phyloP scores from a whole-genome alignment of 2,113 vertebrate species.

The Aleadryas rufinucha region DNA sequence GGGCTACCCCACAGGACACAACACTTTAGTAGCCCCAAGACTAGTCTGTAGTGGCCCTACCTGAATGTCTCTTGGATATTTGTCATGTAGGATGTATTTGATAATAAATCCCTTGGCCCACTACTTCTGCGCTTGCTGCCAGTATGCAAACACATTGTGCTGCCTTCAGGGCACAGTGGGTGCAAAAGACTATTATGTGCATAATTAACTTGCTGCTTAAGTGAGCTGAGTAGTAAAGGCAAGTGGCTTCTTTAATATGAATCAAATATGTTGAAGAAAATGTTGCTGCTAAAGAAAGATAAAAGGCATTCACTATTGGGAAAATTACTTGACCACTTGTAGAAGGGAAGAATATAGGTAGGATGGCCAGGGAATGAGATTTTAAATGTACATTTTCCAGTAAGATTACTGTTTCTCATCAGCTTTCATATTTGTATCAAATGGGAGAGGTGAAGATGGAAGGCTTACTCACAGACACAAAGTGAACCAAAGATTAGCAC shows the following conservation, averaged over 20 bases:
- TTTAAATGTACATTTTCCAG: neutral
- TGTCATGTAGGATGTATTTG: neutral
- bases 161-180: neutral
- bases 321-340: neutral
- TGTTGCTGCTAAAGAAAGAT: neutral
- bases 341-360: neutral
- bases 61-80: neutral
- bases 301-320: neutral
- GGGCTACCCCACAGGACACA: no score
- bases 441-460: neutral
- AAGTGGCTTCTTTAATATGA: neutral
- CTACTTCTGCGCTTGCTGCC: neutral
- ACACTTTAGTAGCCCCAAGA: no score
- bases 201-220: neutral
- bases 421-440: neutral
- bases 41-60: neutral
- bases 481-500: neutral
- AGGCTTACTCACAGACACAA: neutral
- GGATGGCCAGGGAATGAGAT: neutral
- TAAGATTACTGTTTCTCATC: neutral
- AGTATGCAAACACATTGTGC: neutral
- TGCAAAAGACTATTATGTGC: neutral
- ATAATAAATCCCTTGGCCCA: neutral
- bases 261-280: neutral
- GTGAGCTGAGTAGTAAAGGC: neutral